Percentiles rank a stretch among this genome's conserved stretches.
phyloP scores from a whole-genome alignment of 2,113 vertebrate genomes.

The Crotalus viridis region DNA sequence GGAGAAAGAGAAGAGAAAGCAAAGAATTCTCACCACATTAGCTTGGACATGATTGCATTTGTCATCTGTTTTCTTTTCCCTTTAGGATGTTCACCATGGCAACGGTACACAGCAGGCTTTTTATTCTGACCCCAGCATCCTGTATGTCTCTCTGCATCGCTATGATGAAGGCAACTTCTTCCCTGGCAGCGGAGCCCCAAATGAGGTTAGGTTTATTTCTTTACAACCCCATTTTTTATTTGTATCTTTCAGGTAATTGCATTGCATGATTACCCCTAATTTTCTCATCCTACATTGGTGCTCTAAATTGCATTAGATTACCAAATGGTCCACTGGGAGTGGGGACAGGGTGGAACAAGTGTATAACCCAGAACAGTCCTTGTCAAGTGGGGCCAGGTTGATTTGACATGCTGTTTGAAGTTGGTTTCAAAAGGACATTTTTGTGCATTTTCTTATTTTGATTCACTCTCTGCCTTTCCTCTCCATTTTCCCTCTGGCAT shows the following conservation, averaged over 20 bases:
- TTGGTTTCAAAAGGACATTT: conserved; percentile 73
- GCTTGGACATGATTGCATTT: conserved; percentile 82
- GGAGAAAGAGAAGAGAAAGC: conserved; percentile 61
- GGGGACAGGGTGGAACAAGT: conserved; percentile 74
- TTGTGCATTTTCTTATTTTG: conserved; percentile 61
- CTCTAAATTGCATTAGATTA: conserved; percentile 86
- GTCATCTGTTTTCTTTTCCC: conserved; percentile 92
- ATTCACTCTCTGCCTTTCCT: conserved; percentile 7
- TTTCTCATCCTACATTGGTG: conserved; percentile 82
- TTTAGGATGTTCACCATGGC: conserved; percentile 90
- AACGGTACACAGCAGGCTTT: conserved; percentile 88
- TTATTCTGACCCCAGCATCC: conserved; percentile 89
- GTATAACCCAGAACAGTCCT: conserved; percentile 74
- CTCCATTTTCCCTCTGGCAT: conserved; percentile 48
- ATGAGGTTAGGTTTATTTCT: conserved; percentile 97
- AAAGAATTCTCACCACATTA: conserved; percentile 63
- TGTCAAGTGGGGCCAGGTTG: conserved; percentile 69
- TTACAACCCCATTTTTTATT: conserved; percentile 78
- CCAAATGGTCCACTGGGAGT: conserved; percentile 74
- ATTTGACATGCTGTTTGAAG: conserved; percentile 81
- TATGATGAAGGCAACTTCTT: conserved; percentile 94
- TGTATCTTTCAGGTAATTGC: conserved; percentile 81
- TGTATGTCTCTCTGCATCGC: conserved; percentile 88
- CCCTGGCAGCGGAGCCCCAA: conserved; percentile 87
- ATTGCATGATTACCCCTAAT: conserved; percentile 83